Conservation (phyloP, 1,140 invertebrate species). For the Trichoplusia ni region DNA sequence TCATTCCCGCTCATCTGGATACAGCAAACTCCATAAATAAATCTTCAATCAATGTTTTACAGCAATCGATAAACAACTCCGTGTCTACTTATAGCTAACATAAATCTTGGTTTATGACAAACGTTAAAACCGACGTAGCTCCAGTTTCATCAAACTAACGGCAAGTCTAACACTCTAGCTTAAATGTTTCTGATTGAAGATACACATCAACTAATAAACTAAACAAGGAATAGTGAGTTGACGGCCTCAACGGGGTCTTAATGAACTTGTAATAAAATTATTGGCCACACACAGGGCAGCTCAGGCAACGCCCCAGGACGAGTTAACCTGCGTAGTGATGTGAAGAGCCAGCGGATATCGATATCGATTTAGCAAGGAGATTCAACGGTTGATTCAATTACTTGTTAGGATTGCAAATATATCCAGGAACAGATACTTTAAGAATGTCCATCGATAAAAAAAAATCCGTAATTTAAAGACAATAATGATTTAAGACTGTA, state of each 20-base stretch:
- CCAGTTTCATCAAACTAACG: background rate
- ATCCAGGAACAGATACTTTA: too few species aligned
- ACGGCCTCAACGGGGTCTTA: conserved; percentile 66
- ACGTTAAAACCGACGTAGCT: background rate
- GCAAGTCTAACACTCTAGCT: background rate
- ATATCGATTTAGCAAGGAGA: conserved; percentile 45
- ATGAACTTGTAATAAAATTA: conserved; percentile 81
- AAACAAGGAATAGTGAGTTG: conserved; percentile 49
- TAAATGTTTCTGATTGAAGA: conserved; percentile 13
- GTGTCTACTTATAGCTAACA: background rate
- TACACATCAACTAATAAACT: conserved; percentile 33
- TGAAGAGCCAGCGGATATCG: conserved; percentile 30
- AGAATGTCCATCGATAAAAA: too few species aligned
- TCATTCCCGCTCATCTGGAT: too few species aligned
- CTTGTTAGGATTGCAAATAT: too few species aligned
- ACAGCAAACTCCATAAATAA: background rate
- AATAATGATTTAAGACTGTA: too few species aligned
- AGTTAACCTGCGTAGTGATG: conserved; percentile 71
- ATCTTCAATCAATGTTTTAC: conserved; percentile 21
- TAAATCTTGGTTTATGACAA: background rate
- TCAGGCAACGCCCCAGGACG: conserved; percentile 71
- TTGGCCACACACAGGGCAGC: conserved; percentile 77
- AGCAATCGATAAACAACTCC: conserved; percentile 14
- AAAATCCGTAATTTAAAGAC: too few species aligned
- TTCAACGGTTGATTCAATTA: too few species aligned